Conservation (phyloP, 2,113 vertebrate species). For the Calypte anna region DNA sequence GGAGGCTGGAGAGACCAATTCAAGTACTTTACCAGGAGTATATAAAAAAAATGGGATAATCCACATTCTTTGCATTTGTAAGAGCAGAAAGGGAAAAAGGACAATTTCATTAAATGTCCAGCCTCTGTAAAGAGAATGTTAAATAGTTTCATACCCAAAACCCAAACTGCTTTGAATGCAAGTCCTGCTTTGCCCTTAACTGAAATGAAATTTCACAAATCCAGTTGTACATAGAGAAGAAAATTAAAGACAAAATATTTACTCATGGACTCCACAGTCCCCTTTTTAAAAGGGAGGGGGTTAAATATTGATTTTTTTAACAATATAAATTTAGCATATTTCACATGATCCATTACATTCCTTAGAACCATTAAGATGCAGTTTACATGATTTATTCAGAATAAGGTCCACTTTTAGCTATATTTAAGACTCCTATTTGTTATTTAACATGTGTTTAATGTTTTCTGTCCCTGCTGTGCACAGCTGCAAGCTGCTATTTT, state of each 20-base stretch:
- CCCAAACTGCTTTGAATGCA: slow-evolving; percentile 74
- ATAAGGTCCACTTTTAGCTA: slow-evolving; percentile 82
- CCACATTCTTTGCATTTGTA: slow-evolving; percentile 49
- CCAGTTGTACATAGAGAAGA: slow-evolving; percentile 42
- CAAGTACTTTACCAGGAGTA: slow-evolving; percentile 19
- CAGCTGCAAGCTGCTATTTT: slow-evolving; percentile 83
- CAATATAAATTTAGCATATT: slow-evolving; percentile 79
- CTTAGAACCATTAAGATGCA: slow-evolving; percentile 76
- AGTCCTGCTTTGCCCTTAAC: slow-evolving; percentile 70
- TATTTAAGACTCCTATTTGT: slow-evolving; percentile 82
- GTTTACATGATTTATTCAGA: slow-evolving; percentile 82
- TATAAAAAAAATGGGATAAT: slow-evolving; percentile 39
- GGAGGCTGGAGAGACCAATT: slow-evolving; percentile 44
- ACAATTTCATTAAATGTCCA: slow-evolving; percentile 68
- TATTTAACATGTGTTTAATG: slow-evolving; percentile 86
- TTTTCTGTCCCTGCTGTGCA: slow-evolving; percentile 80
- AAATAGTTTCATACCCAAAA: slow-evolving; percentile 66
- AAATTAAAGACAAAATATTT: slow-evolving; percentile 62
- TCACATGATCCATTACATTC: slow-evolving; percentile 76
- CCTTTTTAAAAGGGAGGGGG: slow-evolving; percentile 53
- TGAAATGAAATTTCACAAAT: slow-evolving; percentile 76
- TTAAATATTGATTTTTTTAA: slow-evolving; percentile 66
- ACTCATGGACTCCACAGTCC: slow-evolving; percentile 30
- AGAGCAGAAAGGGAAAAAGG: slow-evolving; percentile 57
- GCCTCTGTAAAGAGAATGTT: slow-evolving; percentile 69